These are phyloP conservation scores for Lipophrys pholis DNA, from an alignment of 2,113 vertebrate genomes.

Conservation along the genomic window DNA sequence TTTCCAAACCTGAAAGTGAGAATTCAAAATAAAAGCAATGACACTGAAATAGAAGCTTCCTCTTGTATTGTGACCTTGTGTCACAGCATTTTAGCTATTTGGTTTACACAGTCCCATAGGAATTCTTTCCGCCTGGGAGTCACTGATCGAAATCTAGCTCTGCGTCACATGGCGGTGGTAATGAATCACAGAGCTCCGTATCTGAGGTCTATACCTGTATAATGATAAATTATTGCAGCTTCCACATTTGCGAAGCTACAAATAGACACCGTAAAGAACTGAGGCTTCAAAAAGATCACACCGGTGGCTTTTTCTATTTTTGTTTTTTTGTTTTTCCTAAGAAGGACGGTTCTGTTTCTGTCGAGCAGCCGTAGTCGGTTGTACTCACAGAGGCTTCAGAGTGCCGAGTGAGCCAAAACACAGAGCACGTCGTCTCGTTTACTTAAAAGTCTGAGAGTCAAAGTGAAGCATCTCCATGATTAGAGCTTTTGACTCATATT, in stretches of 20 bases:
- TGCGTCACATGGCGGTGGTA: conserved; percentile 13
- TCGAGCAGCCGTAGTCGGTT: conserved; percentile 1
- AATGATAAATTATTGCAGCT: conserved; percentile 27
- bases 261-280: conserved; percentile 5
- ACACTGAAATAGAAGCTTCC: conserved; percentile 8
- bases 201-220: conserved; percentile 36
- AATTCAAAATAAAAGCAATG: neutral
- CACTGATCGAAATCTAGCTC: conserved; percentile 33
- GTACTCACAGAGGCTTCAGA: conserved; percentile 40
- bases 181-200: conserved; percentile 35
- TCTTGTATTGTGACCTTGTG: conserved; percentile 41
- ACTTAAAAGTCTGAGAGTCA: conserved; percentile 37
- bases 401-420: conserved; percentile 51
- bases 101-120: conserved; percentile 49
- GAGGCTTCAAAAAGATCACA: conserved; percentile 19
- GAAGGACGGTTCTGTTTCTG: conserved; percentile 8
- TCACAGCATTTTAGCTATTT: conserved; percentile 44
- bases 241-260: conserved; percentile 21
- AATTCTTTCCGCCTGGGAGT: conserved; percentile 51
- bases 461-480: conserved; percentile 26
- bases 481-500: conserved; percentile 12
- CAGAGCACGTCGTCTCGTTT: conserved; percentile 23
- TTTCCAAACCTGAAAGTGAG: too few relatives aligned
- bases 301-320: conserved; percentile 13
- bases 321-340: too few relatives aligned